Evolutionary conservation across 2,113 vertebrate species (phyloP), one percentile per base, ranked within the genome.

Genomic region (Bubalus kerabau): DNA sequence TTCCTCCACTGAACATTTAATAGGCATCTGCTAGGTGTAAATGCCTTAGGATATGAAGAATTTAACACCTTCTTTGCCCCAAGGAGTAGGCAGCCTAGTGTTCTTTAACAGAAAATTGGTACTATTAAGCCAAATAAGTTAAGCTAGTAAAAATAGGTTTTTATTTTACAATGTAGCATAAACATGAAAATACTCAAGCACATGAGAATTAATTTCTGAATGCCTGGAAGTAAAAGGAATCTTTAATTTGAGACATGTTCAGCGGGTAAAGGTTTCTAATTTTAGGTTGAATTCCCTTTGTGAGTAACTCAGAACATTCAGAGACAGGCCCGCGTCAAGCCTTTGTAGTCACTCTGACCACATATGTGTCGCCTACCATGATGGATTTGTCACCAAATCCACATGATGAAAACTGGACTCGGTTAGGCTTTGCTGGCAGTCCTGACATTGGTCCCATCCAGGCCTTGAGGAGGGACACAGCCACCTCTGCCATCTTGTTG

Each of bases 161-260:
- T 88, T 89, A 92, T 97, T 97, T 92, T 88, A 81, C 94, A 94
- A 91, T 95, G 30, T 56, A 78, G 86, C 78, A 83, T 54, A 93
- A 94, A 97, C 87, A 71, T 71, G 76, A 89, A 98, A 96, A 94
- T 74, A 64, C 15, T 92, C 46, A 60, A 48, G 28, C 56, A 74
- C 12, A 56, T 56, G 36, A 94, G 76, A 88, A 97, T 94, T 98
- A 93, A 96, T 95, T 95, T 96, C 78, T 89, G 67, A 88, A 86
- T 94, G 88, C 89, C 83, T 56, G 16, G 48, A 95, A 97, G 86
- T 88, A 60, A 96, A 91, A 93, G 13, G 90, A 64, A 89, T 71
- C 78, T 93, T 98, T 97, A 93, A 94, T 86, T 95, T 95, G 71
- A 71, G 60, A 50, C 24, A 50, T 88, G 23, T 91, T 87, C 9